These are phyloP conservation scores for Formica aserva DNA, from an alignment of 2,888 invertebrate species.

Conservation along the genomic window DNA sequence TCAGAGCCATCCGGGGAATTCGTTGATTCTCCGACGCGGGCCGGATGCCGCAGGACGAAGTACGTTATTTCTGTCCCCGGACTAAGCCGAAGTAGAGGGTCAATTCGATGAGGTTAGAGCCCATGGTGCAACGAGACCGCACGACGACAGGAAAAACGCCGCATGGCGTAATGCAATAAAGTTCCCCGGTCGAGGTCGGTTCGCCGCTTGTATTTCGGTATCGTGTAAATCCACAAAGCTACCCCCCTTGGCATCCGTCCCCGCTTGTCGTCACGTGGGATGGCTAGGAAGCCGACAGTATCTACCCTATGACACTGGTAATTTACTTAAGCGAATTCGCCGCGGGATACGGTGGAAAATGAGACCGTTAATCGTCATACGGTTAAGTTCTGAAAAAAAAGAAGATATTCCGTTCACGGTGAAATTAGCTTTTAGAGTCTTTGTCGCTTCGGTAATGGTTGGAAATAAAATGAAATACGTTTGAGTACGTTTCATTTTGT, in stretches of 20 bases:
- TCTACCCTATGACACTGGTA: conserved; percentile 59
- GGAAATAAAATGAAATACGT: neutral
- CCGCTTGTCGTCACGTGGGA: conserved; percentile 63
- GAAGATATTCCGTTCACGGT: conserved; percentile 68
- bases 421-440: conserved; percentile 61
- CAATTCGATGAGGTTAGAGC: conserved; percentile 71
- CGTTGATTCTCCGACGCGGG: conserved; percentile 58
- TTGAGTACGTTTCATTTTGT: neutral
- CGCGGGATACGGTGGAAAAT: conserved; percentile 65
- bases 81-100: conserved; percentile 66
- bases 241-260: conserved; percentile 17
- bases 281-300: conserved; percentile 59
- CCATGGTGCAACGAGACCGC: conserved; percentile 65
- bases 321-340: conserved; percentile 76
- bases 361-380: conserved; percentile 81
- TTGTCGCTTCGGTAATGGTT: neutral
- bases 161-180: conserved; percentile 83
- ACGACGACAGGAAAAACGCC: conserved; percentile 77
- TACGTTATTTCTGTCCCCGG: conserved; percentile 55
- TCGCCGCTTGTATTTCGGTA: conserved; percentile 71
- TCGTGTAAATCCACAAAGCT: conserved; percentile 77
- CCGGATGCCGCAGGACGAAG: conserved; percentile 27
- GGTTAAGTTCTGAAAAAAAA: conserved; percentile 77
- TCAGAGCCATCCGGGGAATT: conserved; percentile 73
- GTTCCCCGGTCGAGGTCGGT: conserved; percentile 52